phyloP scores from a whole-genome alignment of 2,888 invertebrate genomes.

The Holacanthella duospinosa region DNA sequence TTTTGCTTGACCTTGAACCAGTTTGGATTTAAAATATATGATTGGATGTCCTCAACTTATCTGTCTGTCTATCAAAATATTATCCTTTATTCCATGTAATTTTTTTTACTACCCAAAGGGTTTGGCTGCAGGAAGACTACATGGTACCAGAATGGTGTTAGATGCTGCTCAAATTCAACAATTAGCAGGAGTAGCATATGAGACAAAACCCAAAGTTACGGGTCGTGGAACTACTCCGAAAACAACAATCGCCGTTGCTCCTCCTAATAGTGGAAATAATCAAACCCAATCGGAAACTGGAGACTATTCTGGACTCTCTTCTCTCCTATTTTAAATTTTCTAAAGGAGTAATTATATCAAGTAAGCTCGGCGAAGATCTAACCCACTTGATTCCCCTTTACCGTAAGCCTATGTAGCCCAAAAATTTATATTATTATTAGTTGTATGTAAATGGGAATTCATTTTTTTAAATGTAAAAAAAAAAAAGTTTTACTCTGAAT shows the following conservation, averaged over 20 bases:
- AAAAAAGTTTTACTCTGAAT: too few relatives aligned
- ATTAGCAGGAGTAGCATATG: constrained; percentile 24
- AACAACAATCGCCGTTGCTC: background rate
- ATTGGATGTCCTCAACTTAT: background rate
- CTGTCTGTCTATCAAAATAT: background rate
- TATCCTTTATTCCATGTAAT: too few relatives aligned
- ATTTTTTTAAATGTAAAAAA: too few relatives aligned
- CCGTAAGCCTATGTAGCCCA: too few relatives aligned
- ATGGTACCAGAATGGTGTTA: constrained; percentile 28
- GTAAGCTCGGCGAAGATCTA: too few relatives aligned
- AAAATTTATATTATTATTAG: too few relatives aligned
- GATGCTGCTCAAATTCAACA: constrained; percentile 34
- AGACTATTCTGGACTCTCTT: background rate
- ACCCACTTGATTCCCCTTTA: too few relatives aligned
- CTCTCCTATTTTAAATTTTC: background rate
- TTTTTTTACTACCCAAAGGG: constrained; percentile 13
- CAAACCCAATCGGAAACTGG: background rate
- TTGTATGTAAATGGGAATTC: too few relatives aligned
- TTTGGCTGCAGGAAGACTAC: constrained; percentile 21
- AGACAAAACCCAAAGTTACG: background rate
- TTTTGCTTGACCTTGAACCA: background rate
- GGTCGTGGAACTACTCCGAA: background rate
- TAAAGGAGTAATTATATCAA: too few relatives aligned
- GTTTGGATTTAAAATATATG: background rate
- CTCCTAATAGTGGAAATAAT: background rate